Base-by-base conservation (phyloP, 1,140 invertebrate genomes). In the Tachypleus tridentatus region DNA sequence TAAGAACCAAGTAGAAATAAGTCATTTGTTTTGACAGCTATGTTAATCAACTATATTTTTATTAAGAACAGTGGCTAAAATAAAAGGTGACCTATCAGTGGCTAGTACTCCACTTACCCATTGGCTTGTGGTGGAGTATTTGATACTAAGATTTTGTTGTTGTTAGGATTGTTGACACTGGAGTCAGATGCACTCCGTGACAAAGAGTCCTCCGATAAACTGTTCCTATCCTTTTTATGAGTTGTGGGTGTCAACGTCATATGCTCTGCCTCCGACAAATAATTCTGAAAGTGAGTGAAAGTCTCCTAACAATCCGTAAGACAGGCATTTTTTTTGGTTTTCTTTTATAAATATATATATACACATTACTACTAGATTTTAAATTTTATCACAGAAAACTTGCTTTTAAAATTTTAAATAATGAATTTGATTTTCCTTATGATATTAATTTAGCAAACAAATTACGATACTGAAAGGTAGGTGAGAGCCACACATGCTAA, bases 101-200 rank as follows among this genome's bases (percentile, higher is more conserved):
- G 51, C 53, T 11, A 65, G 11, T 59, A 66, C 47, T 62, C 61
- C 58, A 64, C 81, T 81, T 81, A 87, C 85, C 83, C 84, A 73
- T 86, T 83, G 54, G 81, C 83, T 57, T 84, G 83, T 60, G 86
- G 82, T 48, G 87, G 86, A 7, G 86, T 87, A 64, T 83, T 81
- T n/a, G 86, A 86, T 10, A 83, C 83, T 63, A 83, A 85, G 63
- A 81, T 80, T 75, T 80, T 84, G 67, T 81, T 84, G 67, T 81
- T 75, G 65, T 75, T 76, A 5, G 81, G 82, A 73, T 86, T 87
- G 71, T 85, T 84, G 57, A 91, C 88, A 71, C 88, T 92, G 61
- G 88, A 91, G 74, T 93, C 90, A 9, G 90, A 93, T 49, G 89
- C 89, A 63, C 88, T 92, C 74, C 88, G 83, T 59, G 89, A 93